These are phyloP conservation scores for Kryptolebias ocellatus DNA, from an alignment of 2,797 vertebrate genomes.

Conservation along the genomic window DNA sequence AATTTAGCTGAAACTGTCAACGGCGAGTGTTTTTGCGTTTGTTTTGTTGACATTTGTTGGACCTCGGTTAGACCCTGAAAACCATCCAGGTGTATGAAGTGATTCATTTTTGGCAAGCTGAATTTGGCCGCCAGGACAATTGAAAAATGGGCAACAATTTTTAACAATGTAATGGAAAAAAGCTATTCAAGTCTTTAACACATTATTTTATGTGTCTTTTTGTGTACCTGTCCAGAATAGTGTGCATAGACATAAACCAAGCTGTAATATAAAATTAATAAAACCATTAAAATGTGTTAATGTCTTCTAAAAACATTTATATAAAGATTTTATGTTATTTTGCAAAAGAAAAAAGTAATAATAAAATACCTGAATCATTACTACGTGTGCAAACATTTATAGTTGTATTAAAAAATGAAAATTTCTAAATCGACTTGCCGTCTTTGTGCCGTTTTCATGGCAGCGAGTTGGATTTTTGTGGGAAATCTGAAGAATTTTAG, in stretches of 20 bases:
- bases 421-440: conserved; percentile 22
- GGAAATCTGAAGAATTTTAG: conserved; percentile 43
- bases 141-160: neutral
- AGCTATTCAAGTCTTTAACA: neutral
- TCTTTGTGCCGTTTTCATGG: conserved; percentile 13
- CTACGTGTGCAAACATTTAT: conserved; percentile 9
- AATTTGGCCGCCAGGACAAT: neutral
- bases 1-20: too few relatives aligned
- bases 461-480: conserved; percentile 16
- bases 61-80: neutral
- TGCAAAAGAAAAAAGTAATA: neutral
- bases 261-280: neutral
- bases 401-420: conserved; percentile 27
- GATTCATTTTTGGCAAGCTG: neutral
- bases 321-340: conserved; percentile 2
- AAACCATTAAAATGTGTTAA: conserved; percentile 9
- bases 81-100: neutral
- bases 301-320: conserved; percentile 1
- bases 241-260: neutral
- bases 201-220: neutral
- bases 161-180: neutral
- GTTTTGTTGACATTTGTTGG: neutral
- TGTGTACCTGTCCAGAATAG: neutral
- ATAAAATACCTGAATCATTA: conserved; percentile 22
- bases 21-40: neutral